These are phyloP conservation scores for Hoplodrina blanda DNA, from an alignment of 2,888 invertebrate species.

Conservation along the genomic window DNA sequence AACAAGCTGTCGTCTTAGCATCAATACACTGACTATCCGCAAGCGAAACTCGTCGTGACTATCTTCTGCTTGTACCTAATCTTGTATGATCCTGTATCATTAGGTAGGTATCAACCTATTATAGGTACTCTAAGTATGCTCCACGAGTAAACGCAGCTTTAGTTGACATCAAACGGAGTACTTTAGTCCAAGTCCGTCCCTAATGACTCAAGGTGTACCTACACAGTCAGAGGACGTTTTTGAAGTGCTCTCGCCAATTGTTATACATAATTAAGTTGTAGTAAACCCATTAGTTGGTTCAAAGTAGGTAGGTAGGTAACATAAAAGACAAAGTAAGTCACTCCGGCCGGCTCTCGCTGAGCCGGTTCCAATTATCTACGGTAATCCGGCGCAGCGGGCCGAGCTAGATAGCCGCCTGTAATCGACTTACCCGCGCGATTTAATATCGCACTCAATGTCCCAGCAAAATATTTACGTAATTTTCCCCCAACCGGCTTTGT, in stretches of 20 bases:
- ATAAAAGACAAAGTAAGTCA: conserved; percentile 64
- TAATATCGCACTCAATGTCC: conserved; percentile 82
- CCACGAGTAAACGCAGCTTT: not conserved
- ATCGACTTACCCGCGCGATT: conserved; percentile 83
- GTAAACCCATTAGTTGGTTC: conserved; percentile 60
- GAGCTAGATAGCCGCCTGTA: conserved; percentile 76
- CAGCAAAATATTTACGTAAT: conserved; percentile 82
- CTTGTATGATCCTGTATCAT: no score
- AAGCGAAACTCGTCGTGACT: not conserved
- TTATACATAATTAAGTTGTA: conserved; percentile 57
- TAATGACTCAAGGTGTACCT: conserved; percentile 19
- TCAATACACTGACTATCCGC: conserved; percentile 14
- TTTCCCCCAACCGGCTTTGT: conserved; percentile 70
- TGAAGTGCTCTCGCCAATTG: conserved; percentile 45
- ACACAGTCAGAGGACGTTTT: conserved; percentile 36
- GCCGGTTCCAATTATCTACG: conserved; percentile 77
- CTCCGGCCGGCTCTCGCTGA: conserved; percentile 62
- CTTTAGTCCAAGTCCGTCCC: conserved; percentile 24
- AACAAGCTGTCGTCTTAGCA: not conserved
- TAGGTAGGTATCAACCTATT: no score
- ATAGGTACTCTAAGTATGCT: no score
- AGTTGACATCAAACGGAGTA: conserved; percentile 24
- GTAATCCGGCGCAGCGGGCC: conserved; percentile 78
- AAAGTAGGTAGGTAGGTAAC: conserved; percentile 52
- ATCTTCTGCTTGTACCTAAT: not conserved